phyloP scores from a whole-genome alignment of 2,113 vertebrate species.

The Oriolus oriolus region DNA sequence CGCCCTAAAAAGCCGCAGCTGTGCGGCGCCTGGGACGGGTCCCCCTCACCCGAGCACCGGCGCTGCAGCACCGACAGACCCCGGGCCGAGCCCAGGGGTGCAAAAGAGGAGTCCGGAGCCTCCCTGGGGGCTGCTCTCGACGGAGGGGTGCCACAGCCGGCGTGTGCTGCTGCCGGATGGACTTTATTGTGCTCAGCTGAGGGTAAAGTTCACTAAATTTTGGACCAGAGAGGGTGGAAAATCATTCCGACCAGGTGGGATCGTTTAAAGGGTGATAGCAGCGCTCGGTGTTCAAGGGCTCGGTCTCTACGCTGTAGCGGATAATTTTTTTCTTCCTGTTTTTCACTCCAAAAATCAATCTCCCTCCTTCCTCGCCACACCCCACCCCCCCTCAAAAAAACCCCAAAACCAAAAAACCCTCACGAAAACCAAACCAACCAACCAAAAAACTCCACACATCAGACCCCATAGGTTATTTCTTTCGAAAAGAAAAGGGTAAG shows the following conservation, averaged over 20 bases:
- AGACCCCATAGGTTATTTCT: fast-evolving
- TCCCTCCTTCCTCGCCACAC: fast-evolving
- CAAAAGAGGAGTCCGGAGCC: fast-evolving
- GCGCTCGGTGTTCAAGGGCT: fast-evolving
- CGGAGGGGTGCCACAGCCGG: fast-evolving
- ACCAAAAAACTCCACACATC: neutral
- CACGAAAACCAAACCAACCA: neutral
- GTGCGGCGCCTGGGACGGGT: fast-evolving
- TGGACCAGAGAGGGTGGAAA: neutral
- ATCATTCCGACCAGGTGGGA: neutral
- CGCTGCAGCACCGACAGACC: neutral
- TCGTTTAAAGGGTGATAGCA: fast-evolving
- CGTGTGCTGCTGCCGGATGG: fast-evolving
- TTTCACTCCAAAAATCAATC: neutral
- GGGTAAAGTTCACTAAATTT: neutral
- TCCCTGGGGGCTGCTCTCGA: fast-evolving
- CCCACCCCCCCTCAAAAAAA: fast-evolving
- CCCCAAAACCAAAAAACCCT: no score
- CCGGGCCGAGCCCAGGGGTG: fast-evolving
- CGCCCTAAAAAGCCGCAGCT: neutral
- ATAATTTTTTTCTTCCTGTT: fast-evolving
- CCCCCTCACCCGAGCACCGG: neutral
- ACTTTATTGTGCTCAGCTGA: neutral
- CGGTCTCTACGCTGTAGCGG: fast-evolving
- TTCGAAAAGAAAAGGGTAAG: neutral